Evolutionary conservation across 1,140 invertebrate genomes (phyloP).

Genomic region (Drosophila guanche): DNA sequence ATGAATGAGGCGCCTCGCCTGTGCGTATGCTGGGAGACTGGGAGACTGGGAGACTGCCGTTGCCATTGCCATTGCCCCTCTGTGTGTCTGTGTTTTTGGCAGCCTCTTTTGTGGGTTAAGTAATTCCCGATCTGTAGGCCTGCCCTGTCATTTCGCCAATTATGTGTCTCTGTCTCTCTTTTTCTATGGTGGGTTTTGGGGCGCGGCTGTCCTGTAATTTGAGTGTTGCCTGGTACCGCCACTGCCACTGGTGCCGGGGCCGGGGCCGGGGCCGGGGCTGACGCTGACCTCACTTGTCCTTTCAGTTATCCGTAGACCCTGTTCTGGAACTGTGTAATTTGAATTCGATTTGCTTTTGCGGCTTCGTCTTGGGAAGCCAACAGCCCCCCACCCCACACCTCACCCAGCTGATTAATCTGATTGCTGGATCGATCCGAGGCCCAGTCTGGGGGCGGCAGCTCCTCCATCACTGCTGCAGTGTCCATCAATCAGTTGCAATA

Average conservation of each 20-base stretch:
- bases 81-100: background rate
- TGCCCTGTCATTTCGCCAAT: background rate
- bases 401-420: slow-evolving; percentile 2
- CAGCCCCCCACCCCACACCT: too few relatives aligned
- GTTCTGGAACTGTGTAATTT: slow-evolving; percentile 6
- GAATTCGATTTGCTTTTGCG: background rate
- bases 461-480: slow-evolving; percentile 10
- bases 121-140: slow-evolving; percentile 15
- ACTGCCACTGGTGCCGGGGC: too few relatives aligned
- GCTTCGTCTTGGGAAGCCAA: background rate
- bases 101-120: slow-evolving; percentile 10
- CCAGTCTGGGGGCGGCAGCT: slow-evolving; percentile 14
- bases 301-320: background rate
- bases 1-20: too few relatives aligned
- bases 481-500: slow-evolving; percentile 27
- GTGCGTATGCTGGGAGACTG: background rate
- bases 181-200: too few relatives aligned
- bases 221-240: too few relatives aligned
- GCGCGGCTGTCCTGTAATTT: slow-evolving; percentile 19
- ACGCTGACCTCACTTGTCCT: background rate
- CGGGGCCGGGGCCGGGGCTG: too few relatives aligned
- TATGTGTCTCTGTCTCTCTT: background rate
- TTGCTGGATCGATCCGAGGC: slow-evolving; percentile 18
- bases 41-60: background rate
- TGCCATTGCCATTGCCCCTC: background rate